Evolutionary conservation across 2,113 vertebrate genomes (phyloP).

Genomic region (Amazona vittata): DNA sequence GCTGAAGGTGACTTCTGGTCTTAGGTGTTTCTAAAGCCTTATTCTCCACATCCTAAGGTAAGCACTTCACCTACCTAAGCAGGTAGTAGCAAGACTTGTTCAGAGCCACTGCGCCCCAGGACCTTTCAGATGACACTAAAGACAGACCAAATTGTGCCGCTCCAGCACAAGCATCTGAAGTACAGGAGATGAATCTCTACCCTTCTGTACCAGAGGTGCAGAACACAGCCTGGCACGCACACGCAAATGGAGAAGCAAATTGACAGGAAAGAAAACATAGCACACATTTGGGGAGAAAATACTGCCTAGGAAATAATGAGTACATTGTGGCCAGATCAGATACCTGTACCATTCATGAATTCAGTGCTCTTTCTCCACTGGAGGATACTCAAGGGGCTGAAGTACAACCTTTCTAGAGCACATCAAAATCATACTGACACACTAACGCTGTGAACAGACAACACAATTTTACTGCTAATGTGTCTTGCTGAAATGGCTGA

Average conservation of each 20-base stretch:
- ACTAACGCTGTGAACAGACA: neutral
- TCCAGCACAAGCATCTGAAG: neutral
- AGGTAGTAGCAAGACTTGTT: neutral
- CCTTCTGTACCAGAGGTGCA: neutral
- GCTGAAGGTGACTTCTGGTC: neutral
- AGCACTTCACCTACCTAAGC: neutral
- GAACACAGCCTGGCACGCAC: neutral
- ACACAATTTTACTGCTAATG: neutral
- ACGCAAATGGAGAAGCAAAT: neutral
- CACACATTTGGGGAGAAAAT: neutral
- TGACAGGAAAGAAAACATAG: neutral
- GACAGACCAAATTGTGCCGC: neutral
- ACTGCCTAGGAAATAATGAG: neutral
- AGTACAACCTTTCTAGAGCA: neutral
- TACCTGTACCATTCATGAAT: neutral
- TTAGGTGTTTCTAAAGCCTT: neutral
- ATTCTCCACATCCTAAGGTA: neutral
- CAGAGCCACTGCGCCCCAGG: rapidly evolving
- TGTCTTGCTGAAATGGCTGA: neutral
- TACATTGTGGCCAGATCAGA: neutral
- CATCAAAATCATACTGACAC: neutral
- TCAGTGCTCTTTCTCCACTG: neutral
- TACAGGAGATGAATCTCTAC: neutral
- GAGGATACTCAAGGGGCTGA: neutral
- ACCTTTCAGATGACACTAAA: neutral